Evolutionary conservation across 2,797 vertebrate genomes (phyloP), one percentile per base, ranked within the genome.

Genomic region (Acrossocheilus wenchowensis): DNA sequence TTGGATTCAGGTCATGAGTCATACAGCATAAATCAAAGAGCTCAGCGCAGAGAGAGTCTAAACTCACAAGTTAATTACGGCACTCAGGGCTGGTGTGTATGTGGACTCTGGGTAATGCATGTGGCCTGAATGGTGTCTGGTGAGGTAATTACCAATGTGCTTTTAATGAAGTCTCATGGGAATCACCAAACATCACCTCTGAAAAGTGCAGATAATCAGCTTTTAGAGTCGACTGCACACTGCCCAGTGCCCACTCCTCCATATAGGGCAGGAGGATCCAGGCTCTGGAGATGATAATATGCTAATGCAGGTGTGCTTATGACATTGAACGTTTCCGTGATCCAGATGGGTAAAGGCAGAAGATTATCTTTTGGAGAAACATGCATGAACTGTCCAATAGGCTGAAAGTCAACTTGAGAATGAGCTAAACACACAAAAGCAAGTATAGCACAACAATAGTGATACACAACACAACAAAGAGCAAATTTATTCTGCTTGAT

Each of bases 131-230:
- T 88, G 84, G 74, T 84, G 66, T 87, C 87, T 87, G 86, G 57
- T 87, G 82, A 89, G 79, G 45, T 90, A 89, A 90, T 90, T 89
- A 90, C 82, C 86, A 85, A 89, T 88, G 82, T 87, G 87, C 73
- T 85, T 90, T 87, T 90, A 90, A 90, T 89, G 84, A 87, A 89
- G 84, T 86, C 84, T 89, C 82, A 17, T 72, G 88, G 88, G 89
- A 89, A 82, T 86, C 86, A 80, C 73, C 86, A 87, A 84, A 90
- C 84, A 82, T 88, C 82, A 82, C 68, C 84, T 88, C 86, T 83
- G 68, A 83, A 89, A 89, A 90, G 78, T 85, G 9, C 34, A 69
- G 82, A 79, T 90, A 90, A 88, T 90, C 86, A 88, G 78, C 79
- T 88, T 74, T 60, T 71, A 83, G 75, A 69, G 79, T 85, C 66